A percentile compares a stretch with the other conserved stretches of the same genome.
These are phyloP conservation scores for Esox lucius DNA, from an alignment of 2,797 vertebrate species.

Conservation along the genomic window DNA sequence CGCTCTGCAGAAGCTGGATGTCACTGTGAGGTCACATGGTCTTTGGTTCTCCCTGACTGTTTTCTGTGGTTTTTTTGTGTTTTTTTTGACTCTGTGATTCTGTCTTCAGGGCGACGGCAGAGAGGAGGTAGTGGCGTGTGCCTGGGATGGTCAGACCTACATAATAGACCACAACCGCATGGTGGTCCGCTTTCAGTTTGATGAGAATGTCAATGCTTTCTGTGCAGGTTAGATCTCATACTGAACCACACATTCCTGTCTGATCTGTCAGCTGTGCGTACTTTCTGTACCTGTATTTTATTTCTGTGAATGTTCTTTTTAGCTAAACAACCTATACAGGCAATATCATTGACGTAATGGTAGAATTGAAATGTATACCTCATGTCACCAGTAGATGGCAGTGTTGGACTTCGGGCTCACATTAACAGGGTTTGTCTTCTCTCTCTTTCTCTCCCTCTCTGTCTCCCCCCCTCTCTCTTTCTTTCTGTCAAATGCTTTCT, in stretches of 20 bases:
- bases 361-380: not conserved
- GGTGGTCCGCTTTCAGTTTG: conserved; percentile 95
- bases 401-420: conserved; percentile 22
- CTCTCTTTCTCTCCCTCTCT: not conserved
- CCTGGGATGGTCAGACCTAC: conserved; percentile 98
- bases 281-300: not conserved
- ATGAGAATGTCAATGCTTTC: conserved; percentile 97
- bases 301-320: no score
- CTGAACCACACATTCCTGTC: not conserved
- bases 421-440: not conserved
- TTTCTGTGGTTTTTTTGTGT: not conserved
- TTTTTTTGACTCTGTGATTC: conserved; percentile 10
- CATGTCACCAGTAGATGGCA: conserved; percentile 56
- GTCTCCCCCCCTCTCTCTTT: not conserved
- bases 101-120: conserved; percentile 86
- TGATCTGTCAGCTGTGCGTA: not conserved
- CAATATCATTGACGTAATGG: not conserved
- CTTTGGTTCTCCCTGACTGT: not conserved
- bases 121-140: conserved; percentile 96
- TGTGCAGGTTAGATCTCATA: conserved; percentile 83
- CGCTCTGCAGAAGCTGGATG: conserved; percentile 92
- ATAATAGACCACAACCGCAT: conserved; percentile 94
- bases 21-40: conserved; percentile 81
- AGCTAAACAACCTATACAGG: no score
- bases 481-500: not conserved